phyloP scores from a whole-genome alignment of 2,888 invertebrate species.

The Zaprionus lineosus region DNA sequence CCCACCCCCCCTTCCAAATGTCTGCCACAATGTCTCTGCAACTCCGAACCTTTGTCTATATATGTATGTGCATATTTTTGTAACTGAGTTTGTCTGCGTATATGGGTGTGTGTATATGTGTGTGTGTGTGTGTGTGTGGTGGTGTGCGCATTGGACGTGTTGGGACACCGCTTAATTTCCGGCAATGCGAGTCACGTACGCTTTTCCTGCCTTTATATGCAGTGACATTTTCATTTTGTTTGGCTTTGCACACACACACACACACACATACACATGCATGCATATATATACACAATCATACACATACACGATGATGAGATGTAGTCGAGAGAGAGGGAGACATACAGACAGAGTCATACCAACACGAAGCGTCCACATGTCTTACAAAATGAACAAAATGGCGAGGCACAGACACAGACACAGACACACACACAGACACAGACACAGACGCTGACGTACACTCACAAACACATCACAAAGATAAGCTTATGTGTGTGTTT shows the following conservation, averaged over 20 bases:
- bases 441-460: neutral
- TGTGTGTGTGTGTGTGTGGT: slow-evolving; percentile 9
- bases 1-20: neutral
- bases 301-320: too few relatives aligned
- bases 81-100: too few relatives aligned
- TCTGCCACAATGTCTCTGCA: neutral
- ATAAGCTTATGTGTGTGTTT: too few relatives aligned
- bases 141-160: slow-evolving; percentile 54
- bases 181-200: slow-evolving; percentile 71
- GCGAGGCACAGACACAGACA: slow-evolving; percentile 18
- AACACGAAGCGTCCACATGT: slow-evolving; percentile 32
- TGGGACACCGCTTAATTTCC: slow-evolving; percentile 70
- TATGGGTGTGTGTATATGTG: neutral
- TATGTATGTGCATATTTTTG: neutral
- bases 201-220: slow-evolving; percentile 67
- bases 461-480: too few relatives aligned
- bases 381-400: slow-evolving; percentile 46
- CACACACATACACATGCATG: slow-evolving; percentile 7
- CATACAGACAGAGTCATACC: too few relatives aligned
- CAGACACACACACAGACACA: neutral
- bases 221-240: slow-evolving; percentile 70
- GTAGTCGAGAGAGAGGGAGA: too few relatives aligned
- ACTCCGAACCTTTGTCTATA: neutral
- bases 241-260: slow-evolving; percentile 40
- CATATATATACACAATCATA: slow-evolving; percentile 12